Percentiles rank a stretch among this genome's conserved stretches.
Conservation (phyloP, 1,140 invertebrate genomes). For the Neotoxoptera formosana region DNA sequence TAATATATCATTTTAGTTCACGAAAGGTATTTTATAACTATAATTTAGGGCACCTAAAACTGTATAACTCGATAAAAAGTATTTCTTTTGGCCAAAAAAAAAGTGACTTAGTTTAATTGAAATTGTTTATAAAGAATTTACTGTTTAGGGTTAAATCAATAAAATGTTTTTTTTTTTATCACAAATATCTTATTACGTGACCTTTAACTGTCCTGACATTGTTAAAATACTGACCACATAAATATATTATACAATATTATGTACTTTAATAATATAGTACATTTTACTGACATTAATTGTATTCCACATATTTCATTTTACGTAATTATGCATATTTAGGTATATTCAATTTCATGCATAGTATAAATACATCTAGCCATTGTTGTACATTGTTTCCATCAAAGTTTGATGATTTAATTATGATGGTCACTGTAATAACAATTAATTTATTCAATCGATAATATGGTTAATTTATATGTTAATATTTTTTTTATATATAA, state of each 20-base stretch:
- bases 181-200: neutral
- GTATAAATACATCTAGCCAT: neutral
- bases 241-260: neutral
- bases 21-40: neutral
- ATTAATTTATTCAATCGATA: neutral
- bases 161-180: neutral
- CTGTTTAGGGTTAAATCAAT: neutral
- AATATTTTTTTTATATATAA: neutral
- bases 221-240: neutral
- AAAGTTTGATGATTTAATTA: conserved; percentile 3
- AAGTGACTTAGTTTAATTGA: neutral
- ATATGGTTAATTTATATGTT: neutral
- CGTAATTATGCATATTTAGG: neutral
- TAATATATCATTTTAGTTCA: neutral
- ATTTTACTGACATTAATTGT: neutral
- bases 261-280: neutral
- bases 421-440: neutral
- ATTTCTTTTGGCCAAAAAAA: neutral
- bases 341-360: neutral
- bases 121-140: neutral
- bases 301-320: neutral
- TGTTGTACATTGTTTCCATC: neutral
- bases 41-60: neutral
- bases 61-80: neutral
- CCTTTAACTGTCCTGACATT: neutral